Conservation (phyloP, 2,113 vertebrate species). For the Ptyas mucosa region DNA sequence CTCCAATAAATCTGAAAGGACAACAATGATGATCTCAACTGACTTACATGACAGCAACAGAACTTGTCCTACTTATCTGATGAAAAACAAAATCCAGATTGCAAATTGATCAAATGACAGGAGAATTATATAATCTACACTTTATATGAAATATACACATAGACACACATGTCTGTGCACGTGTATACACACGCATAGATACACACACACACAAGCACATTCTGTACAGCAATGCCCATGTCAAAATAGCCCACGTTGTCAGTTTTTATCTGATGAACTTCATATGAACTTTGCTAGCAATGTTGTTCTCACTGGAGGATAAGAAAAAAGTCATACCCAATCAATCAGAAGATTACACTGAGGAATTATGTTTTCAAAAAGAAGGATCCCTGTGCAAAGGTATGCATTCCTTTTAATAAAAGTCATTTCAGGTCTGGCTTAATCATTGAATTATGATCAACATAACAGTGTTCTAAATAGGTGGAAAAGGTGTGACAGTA, state of each 20-base stretch:
- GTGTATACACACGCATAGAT: background rate
- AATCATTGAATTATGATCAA: constrained; percentile 10
- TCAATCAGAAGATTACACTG: background rate
- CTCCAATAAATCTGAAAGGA: constrained; percentile 32
- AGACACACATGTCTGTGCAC: background rate
- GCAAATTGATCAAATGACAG: constrained; percentile 27
- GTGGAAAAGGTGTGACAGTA: constrained; percentile 5
- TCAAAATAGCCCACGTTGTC: constrained; percentile 35
- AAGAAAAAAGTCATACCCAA: constrained; percentile 4
- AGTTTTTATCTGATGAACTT: background rate
- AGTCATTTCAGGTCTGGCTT: background rate
- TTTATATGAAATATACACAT: background rate
- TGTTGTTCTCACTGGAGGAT: background rate
- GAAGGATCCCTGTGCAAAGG: background rate
- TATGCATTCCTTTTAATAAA: constrained; percentile 8
- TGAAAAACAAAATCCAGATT: constrained; percentile 26
- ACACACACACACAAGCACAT: constrained; percentile 18
- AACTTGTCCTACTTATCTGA: constrained; percentile 36
- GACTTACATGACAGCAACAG: constrained; percentile 39
- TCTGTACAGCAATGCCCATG: constrained; percentile 38
- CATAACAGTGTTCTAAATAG: constrained; percentile 15
- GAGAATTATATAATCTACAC: constrained; percentile 31
- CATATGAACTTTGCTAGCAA: constrained; percentile 3
- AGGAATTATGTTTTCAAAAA: constrained; percentile 19
- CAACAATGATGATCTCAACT: constrained; percentile 28